Evolutionary conservation across 2,797 vertebrate species (phyloP), one percentile per base, ranked within the genome.

Genomic region (Myotis findleyi): DNA sequence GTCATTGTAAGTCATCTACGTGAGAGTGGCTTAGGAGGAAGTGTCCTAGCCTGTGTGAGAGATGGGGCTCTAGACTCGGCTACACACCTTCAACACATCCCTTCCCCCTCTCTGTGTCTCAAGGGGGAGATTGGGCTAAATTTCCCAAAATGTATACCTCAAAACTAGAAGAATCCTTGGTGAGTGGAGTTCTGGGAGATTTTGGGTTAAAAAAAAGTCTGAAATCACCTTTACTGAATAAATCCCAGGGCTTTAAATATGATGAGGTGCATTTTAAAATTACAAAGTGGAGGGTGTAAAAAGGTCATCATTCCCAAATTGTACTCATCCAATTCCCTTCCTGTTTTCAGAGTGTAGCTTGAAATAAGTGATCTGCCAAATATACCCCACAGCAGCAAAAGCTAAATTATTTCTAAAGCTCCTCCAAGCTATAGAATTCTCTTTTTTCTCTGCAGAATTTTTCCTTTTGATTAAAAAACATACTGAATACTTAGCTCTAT

Each of bases 381-480:
- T 25, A 84, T 17, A 53, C 8, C 83, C 72, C 5, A 75, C 1
- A 38, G n/a, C 30, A 79, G 30, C 7, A 84, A 75, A 93, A 71
- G 23, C 7, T 41, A 64, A 80, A 23, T 79, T 62, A 72, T 93
- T 96, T 90, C 55, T 69, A n/a, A 91, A 93, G 7, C 6, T 33
- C 13, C 30, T 44, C 17, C 20, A 81, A 91, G 51, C 14, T 59
- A 5, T 82, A 73, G 33, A 47, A 86, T 64, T 81, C 8, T 82
- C 36, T 75, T 91, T 92, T 81, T 87, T 33, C 57, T 89, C 21
- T 79, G 30, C n/a, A 53, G 81, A 88, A 86, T 87, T 91, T 88
- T 9, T 2, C 55, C 8, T 64, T 84, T 79, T 77, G 5, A 80
- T 86, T 93, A 90, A 80, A 92, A 87, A 85, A 66, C 13, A 66